phyloP scores from a whole-genome alignment of 2,888 invertebrate genomes.

The Amphipyra tragopoginis region DNA sequence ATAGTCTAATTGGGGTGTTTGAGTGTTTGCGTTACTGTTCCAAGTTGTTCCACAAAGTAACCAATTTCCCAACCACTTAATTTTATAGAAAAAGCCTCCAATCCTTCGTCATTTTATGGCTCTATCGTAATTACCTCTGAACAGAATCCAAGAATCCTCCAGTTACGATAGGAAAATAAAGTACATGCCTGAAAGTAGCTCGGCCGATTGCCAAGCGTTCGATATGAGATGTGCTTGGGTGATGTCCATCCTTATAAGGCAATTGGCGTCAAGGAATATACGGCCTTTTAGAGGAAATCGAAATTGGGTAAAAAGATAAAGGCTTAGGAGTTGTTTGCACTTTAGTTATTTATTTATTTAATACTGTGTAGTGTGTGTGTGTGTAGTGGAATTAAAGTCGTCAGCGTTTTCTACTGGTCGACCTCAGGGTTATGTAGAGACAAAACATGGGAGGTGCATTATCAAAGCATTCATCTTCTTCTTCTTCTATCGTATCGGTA shows the following conservation, averaged over 20 bases:
- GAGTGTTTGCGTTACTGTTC: no score
- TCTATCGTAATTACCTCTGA: slow-evolving; percentile 33
- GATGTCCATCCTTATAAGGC: slow-evolving; percentile 45
- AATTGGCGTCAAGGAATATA: slow-evolving; percentile 41
- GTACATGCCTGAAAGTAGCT: slow-evolving; percentile 25
- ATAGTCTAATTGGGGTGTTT: no score
- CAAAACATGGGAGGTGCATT: no score
- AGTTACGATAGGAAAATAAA: slow-evolving; percentile 40
- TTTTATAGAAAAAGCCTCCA: background rate
- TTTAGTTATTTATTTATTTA: background rate
- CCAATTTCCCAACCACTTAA: background rate
- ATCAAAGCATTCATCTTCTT: no score
- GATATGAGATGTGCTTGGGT: slow-evolving; percentile 43
- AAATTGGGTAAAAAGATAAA: slow-evolving; percentile 27
- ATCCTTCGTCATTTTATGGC: slow-evolving; percentile 13
- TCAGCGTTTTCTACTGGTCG: no score
- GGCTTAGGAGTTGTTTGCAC: slow-evolving; percentile 6
- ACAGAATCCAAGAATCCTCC: slow-evolving; percentile 19
- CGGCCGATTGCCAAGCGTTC: slow-evolving; percentile 51
- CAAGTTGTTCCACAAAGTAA: background rate
- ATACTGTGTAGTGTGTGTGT: no score
- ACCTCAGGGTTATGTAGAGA: no score
- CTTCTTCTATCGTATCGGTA: no score
- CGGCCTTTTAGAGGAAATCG: slow-evolving; percentile 43
- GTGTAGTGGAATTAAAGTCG: no score